phyloP scores from a whole-genome alignment of 2,797 vertebrate genomes.

The Lepilemur septentrionalis region DNA sequence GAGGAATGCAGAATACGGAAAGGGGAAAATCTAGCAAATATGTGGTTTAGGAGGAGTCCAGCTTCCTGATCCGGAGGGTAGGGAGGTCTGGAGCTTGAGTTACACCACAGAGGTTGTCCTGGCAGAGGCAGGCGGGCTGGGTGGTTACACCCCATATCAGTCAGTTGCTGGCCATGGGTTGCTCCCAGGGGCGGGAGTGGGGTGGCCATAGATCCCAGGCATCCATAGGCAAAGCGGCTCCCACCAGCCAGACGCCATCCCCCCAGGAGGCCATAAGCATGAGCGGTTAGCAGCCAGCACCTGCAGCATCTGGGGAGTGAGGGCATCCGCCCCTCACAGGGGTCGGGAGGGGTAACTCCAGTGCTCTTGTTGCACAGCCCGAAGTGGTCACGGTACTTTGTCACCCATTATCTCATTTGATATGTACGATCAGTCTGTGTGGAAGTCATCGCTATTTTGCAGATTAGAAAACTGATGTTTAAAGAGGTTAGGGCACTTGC shows the following conservation, averaged over 20 bases:
- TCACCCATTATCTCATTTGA: not conserved
- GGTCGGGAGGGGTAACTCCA: too few species aligned
- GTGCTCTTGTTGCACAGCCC: accelerated
- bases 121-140: not conserved
- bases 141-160: accelerated
- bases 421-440: not conserved
- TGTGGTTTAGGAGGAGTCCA: too few species aligned
- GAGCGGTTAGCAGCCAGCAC: accelerated
- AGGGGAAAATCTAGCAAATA: not conserved
- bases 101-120: not conserved
- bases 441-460: not conserved
- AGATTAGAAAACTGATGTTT: not conserved
- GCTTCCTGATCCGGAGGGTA: accelerated
- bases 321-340: accelerated
- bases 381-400: not conserved
- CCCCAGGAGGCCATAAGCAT: accelerated
- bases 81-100: not conserved
- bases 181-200: not conserved
- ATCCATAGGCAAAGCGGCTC: not conserved
- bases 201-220: not conserved
- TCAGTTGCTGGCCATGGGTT: accelerated
- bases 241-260: not conserved
- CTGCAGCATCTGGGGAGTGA: not conserved
- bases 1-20: not conserved
- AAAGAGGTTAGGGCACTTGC: not conserved